Base-by-base conservation (phyloP, 2,888 invertebrate species). In the Xanthorhoe spadicearia region DNA sequence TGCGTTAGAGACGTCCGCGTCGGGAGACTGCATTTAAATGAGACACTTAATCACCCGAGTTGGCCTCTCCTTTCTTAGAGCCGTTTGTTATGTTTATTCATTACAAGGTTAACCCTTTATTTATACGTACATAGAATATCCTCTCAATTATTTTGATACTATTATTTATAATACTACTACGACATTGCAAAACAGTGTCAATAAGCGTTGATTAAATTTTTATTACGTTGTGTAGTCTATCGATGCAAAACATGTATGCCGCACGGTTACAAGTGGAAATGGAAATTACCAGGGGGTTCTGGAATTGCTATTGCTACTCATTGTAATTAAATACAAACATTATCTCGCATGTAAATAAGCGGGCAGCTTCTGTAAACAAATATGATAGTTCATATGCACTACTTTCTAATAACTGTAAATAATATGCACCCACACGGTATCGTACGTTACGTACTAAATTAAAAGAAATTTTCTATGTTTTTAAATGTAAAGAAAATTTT, bases 21-120 rank as follows among this genome's bases (percentile, higher is more conserved):
- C 82, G 86, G 85, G 88, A 89, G 90, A 91, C 90, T 93, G 91
- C 90, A 92, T 93, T 92, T 93, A 93, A 92, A 93, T 93, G 91
- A 92, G 92, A 92, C 89, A 93, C 91, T 93, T 91, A 92, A 92
- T 93, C 92, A 93, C 88, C 86, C 85, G 86, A 87, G 86, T 88
- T 88, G 87, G 87, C 83, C 88, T 86, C 85, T 84, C 86, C 83
- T 86, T 90, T 87, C 89, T 88, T 87, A 86, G 86, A 76, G 86
- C 86, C 88, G 86, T 87, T 90, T 85, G 87, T 90, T 88, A 88
- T 87, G 85, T 89, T 88, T 85, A 86, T 91, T 90, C 84, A 88
- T 88, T 90, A 87, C 83, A 81, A 80, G 79, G 78, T 77, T 77
- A 78, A 77, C 78, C 74, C 71, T 76, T 77, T 74, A 77, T 78